Percentiles rank a stretch among this genome's conserved stretches.
Conservation (phyloP, 2,113 vertebrate species). For the Amphiprion ocellaris region DNA sequence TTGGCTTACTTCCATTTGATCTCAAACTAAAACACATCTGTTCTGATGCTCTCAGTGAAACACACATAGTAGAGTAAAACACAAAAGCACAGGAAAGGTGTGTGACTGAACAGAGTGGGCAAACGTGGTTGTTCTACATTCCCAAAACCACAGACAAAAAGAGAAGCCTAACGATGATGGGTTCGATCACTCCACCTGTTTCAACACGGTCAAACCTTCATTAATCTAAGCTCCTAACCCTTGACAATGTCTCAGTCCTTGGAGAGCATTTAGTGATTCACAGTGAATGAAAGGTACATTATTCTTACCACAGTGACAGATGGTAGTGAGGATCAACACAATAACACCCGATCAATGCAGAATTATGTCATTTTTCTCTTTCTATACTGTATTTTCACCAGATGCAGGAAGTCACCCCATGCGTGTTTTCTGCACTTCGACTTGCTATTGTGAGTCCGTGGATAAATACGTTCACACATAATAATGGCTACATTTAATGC, state of each 20-base stretch:
- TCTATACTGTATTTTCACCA: background rate
- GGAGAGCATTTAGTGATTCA: constrained; percentile 1
- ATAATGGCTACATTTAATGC: too few species aligned
- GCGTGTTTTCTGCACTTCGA: too few species aligned
- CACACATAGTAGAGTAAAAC: background rate
- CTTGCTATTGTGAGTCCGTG: too few species aligned
- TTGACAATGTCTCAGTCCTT: background rate
- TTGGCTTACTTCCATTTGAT: background rate
- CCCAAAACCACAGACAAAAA: background rate
- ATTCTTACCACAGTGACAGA: background rate
- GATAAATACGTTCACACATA: too few species aligned
- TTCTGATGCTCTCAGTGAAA: background rate
- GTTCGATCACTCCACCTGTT: background rate
- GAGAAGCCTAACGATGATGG: background rate
- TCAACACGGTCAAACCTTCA: too few species aligned
- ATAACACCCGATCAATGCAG: background rate
- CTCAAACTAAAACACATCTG: background rate
- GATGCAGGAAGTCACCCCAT: too few species aligned
- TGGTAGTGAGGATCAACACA: background rate
- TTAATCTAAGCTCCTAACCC: background rate
- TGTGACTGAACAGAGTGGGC: too few species aligned
- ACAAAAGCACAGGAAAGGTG: too few species aligned
- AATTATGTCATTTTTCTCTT: background rate
- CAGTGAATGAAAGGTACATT: background rate
- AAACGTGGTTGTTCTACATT: background rate